These are phyloP conservation scores for Papilio helenus DNA, from an alignment of 1,140 invertebrate species.

Conservation along the genomic window DNA sequence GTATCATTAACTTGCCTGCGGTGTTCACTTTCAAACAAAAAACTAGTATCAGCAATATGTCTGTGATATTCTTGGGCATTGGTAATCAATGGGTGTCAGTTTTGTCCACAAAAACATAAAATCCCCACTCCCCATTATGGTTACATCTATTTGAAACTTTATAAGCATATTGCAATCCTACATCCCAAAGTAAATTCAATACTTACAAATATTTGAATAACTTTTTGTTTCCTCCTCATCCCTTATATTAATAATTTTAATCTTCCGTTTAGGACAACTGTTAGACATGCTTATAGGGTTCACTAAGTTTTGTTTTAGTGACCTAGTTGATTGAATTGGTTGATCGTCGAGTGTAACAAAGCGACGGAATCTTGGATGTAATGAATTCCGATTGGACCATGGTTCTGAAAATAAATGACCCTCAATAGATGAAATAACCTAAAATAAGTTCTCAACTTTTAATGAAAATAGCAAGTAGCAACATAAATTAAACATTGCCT, in stretches of 20 bases:
- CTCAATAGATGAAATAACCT: slow-evolving; percentile 21
- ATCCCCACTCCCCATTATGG: not conserved
- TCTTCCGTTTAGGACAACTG: slow-evolving; percentile 61
- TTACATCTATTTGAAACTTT: not conserved
- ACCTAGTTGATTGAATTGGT: slow-evolving; percentile 51
- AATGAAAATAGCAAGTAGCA: not conserved
- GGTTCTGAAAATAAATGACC: slow-evolving; percentile 49
- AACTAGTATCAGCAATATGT: not conserved
- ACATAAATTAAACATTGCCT: not conserved
- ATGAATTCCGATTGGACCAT: slow-evolving; percentile 54
- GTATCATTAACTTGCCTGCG: too few relatives aligned
- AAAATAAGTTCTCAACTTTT: not conserved
- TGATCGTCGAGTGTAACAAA: slow-evolving; percentile 65
- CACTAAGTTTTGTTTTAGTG: slow-evolving; percentile 54
- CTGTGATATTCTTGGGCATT: not conserved
- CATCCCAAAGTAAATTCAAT: slow-evolving; percentile 20
- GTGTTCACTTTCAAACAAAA: not conserved
- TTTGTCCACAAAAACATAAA: not conserved
- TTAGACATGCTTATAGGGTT: slow-evolving; percentile 50
- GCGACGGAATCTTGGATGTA: slow-evolving; percentile 58
- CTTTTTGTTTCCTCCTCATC: slow-evolving; percentile 66
- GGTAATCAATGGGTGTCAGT: not conserved
- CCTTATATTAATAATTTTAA: slow-evolving; percentile 68
- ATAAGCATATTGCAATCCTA: not conserved
- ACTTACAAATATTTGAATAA: slow-evolving; percentile 65